phyloP scores from a whole-genome alignment of 2,888 invertebrate species.

The Gymnocheta viridis region DNA sequence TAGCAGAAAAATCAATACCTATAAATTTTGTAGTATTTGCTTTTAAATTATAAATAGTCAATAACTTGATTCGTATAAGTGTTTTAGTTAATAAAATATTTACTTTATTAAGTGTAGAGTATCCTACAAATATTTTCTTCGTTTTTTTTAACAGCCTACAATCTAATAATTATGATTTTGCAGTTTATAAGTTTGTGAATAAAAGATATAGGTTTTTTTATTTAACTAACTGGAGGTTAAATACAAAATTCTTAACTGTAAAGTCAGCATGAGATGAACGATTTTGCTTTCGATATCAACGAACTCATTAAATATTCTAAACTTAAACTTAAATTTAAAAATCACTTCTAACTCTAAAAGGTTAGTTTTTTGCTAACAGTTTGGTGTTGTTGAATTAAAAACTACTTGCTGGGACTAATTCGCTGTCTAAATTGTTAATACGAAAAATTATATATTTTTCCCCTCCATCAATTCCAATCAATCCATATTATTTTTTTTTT shows the following conservation, averaged over 20 bases:
- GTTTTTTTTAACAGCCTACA: background rate
- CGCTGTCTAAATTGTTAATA: background rate
- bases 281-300: background rate
- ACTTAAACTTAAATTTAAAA: background rate
- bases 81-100: background rate
- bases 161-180: background rate
- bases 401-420: background rate
- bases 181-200: background rate
- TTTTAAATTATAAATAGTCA: background rate
- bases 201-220: background rate
- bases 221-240: background rate
- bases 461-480: conserved; percentile 24
- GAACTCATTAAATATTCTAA: background rate
- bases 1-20: background rate
- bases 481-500: conserved; percentile 4
- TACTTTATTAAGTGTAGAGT: background rate
- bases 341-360: background rate
- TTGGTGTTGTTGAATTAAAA: background rate
- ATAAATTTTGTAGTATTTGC: background rate
- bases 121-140: background rate
- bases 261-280: background rate
- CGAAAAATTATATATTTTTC: no score
- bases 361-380: background rate
- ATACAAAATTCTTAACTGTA: background rate
- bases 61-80: background rate